phyloP scores from a whole-genome alignment of 1,140 invertebrate genomes.

The Meloidogyne chitwoodi region DNA sequence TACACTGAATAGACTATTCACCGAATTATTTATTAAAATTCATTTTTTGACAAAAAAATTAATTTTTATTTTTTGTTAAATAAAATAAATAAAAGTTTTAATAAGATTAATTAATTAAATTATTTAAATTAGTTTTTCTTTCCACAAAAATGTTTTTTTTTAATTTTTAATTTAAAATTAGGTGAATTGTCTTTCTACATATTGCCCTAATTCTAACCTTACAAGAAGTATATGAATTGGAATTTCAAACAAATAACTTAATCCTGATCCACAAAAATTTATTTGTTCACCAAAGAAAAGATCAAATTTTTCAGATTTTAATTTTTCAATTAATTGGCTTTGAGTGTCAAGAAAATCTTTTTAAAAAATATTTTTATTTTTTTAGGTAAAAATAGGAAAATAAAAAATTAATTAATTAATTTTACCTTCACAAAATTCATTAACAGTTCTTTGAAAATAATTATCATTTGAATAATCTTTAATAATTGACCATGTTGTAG shows the following conservation, averaged over 20 bases:
- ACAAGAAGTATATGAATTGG: conserved; percentile 35
- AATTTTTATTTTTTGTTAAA: no score
- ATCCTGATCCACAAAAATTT: conserved; percentile 32
- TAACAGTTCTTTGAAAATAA: background rate
- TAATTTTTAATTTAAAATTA: no score
- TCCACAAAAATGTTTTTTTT: no score
- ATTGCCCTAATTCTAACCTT: no score
- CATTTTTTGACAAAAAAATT: no score
- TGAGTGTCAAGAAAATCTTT: conserved; percentile 6
- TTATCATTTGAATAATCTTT: background rate
- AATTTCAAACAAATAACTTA: conserved; percentile 24
- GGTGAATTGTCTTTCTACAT: no score
- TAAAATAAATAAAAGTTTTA: no score
- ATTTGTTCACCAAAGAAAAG: conserved; percentile 43
- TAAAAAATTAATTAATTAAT: background rate
- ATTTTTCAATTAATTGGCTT: conserved; percentile 9
- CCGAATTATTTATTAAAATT: conserved; percentile 11
- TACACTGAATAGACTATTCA: no score
- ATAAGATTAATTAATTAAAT: no score
- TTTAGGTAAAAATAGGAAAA: no score
- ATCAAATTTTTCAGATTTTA: conserved; percentile 35
- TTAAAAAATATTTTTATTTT: no score
- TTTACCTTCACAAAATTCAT: background rate
- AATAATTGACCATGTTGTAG: background rate
- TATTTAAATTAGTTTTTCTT: no score